A percentile compares a stretch with the other conserved stretches of the same genome.
Conservation (phyloP, 1,140 invertebrate genomes). For the Plutomurus gul region DNA sequence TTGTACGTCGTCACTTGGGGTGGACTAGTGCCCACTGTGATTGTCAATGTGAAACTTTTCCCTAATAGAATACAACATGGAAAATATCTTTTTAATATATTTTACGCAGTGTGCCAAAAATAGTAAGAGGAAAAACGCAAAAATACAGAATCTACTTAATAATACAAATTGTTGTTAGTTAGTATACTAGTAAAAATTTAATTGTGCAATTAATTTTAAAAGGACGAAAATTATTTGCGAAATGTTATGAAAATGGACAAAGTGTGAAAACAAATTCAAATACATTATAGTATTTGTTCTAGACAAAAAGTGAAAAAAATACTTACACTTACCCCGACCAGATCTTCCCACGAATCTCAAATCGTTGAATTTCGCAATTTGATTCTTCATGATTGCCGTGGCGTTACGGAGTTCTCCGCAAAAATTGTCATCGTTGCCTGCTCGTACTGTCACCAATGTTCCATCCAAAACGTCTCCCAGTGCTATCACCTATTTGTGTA, state of each 20-base stretch:
- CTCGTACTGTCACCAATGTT: conserved; percentile 86
- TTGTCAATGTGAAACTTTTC: conserved; percentile 69
- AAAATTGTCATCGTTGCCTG: conserved; percentile 95
- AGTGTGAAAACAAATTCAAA: not conserved
- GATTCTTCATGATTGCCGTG: conserved; percentile 91
- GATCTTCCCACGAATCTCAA: conserved; percentile 93
- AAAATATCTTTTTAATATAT: not conserved
- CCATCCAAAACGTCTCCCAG: conserved; percentile 88
- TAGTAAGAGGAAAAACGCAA: too few relatives aligned
- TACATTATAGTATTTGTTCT: not conserved
- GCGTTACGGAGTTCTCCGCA: conserved; percentile 88
- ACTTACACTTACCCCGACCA: conserved; percentile 77
- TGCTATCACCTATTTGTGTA: conserved; percentile 71
- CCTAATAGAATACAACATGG: conserved; percentile 57
- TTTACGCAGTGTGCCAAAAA: not conserved
- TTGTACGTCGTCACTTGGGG: conserved; percentile 66
- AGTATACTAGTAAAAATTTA: not conserved
- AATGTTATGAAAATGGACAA: not conserved
- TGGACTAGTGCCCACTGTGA: conserved; percentile 64
- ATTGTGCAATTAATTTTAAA: not conserved
- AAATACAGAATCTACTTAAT: not conserved
- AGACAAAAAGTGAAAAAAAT: conserved; percentile 30
- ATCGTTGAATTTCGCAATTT: conserved; percentile 96
- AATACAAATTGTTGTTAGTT: not conserved
- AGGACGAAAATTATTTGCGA: not conserved